Evolutionary conservation across 2,888 invertebrate species (phyloP).

Genomic region (Tinea semifulvella): DNA sequence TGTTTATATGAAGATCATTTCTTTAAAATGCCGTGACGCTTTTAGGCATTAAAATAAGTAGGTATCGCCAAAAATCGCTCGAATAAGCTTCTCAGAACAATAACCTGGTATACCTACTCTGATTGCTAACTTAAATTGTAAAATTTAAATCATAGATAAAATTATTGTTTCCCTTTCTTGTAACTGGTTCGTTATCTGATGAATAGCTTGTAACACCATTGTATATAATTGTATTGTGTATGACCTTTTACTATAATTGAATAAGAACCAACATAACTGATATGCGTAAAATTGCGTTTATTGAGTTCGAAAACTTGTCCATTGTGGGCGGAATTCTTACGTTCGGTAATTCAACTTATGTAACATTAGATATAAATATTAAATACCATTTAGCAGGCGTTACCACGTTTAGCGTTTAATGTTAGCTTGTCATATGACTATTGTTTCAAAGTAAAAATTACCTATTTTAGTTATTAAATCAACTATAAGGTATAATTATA

Average conservation of each 20-base stretch:
- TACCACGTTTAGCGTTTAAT: neutral
- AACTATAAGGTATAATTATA: conserved; percentile 7
- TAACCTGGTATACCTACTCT: too few relatives aligned
- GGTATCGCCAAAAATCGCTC: too few relatives aligned
- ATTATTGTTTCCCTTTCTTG: neutral
- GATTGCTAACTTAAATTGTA: too few relatives aligned
- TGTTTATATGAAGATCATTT: too few relatives aligned
- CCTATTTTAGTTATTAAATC: conserved; percentile 7
- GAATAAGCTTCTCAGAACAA: too few relatives aligned
- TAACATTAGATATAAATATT: neutral
- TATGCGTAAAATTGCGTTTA: conserved; percentile 12
- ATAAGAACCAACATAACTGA: conserved; percentile 12
- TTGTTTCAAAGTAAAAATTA: conserved; percentile 5
- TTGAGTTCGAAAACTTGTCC: neutral
- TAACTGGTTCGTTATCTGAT: neutral
- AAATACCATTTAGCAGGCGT: neutral
- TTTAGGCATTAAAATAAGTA: too few relatives aligned
- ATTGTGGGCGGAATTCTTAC: conserved; percentile 4
- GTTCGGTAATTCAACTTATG: neutral
- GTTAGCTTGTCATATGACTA: neutral
- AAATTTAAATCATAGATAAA: too few relatives aligned
- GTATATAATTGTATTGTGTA: conserved; percentile 2
- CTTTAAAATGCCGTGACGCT: too few relatives aligned
- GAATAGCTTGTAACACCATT: conserved; percentile 5
- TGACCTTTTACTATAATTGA: conserved; percentile 10